phyloP scores from a whole-genome alignment of 1,140 invertebrate genomes.

The Holotrichia oblita region DNA sequence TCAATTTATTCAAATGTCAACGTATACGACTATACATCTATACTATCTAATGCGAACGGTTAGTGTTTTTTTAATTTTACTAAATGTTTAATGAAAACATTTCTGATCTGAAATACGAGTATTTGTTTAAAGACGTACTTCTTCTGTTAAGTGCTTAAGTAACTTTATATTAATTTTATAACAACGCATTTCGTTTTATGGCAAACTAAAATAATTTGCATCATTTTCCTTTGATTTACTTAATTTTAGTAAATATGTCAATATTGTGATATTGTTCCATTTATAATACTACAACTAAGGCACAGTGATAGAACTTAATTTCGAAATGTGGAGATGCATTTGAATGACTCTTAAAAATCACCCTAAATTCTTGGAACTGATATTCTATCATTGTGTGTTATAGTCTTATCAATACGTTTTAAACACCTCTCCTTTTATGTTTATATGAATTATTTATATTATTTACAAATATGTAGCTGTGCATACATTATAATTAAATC shows the following conservation, averaged over 20 bases:
- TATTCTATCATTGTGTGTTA: no score
- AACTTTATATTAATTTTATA: not conserved
- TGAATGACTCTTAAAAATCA: no score
- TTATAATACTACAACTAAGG: not conserved
- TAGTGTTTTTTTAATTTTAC: no score
- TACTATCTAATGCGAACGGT: no score
- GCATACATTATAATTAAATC: not conserved
- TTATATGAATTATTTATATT: not conserved
- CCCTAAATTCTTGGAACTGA: no score
- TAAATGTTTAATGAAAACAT: no score
- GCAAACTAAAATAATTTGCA: not conserved
- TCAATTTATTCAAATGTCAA: no score
- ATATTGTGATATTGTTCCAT: constrained; percentile 19
- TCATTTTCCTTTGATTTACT: constrained; percentile 13
- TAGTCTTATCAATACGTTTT: no score
- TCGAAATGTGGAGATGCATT: no score
- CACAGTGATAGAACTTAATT: not conserved
- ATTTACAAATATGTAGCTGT: constrained; percentile 6
- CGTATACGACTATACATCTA: no score
- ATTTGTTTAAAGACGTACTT: not conserved
- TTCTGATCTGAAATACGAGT: no score
- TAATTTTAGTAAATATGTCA: constrained; percentile 6
- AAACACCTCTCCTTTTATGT: no score
- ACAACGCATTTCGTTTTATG: not conserved
- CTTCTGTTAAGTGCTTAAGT: constrained; percentile 10